Base-by-base conservation (phyloP, 2,888 invertebrate species). In the Caenorhabditis afra region DNA sequence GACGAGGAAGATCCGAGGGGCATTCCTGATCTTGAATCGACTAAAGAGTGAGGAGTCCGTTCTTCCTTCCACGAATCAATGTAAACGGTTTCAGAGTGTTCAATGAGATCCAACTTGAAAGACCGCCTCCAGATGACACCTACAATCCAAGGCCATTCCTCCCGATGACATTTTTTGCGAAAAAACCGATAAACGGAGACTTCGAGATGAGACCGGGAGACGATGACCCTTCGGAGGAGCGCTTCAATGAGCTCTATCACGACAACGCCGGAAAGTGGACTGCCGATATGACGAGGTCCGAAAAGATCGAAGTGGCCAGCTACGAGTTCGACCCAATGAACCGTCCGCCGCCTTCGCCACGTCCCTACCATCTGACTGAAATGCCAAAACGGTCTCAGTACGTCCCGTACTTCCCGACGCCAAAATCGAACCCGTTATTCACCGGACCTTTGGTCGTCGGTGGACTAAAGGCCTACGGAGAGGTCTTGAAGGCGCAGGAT, bases 221-320 rank as follows among this genome's bases (percentile, higher is more conserved):
- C 41, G 70, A 70, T 7, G 58, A 73, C 10, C 55, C 67, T 57
- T 20, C 55, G 7, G 75, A 66, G 35, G 67, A 75, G 20, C 44
- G 52, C 3, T 75, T 75, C 41, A 66, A 53, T 20, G 53, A 23
- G 11, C 39, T 64, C 11, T 71, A 39, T 57, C 53, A 62, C 39
- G 70, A 70, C 47, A 61, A 55, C 61, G 29, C 4, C 29, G 29
- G 29, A 29, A 20, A 37, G 20, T 70, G 70, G 70, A 61, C 14
- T 11, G 61, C 61, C 2, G 50, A 35, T 16, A 62, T 70, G 47
- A 23, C 61, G 12, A 61, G 47, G 39, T n/a, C 37, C 1, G 61
- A 70, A 20, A 70, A 62, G 37, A 70, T 70, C 2, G 53, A 59
- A 11, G 4, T 10, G 14, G 22, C 55, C 1, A 11, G 52, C 4